Evolutionary conservation across 2,797 vertebrate genomes (phyloP).

Genomic region (Pristis pectinata): DNA sequence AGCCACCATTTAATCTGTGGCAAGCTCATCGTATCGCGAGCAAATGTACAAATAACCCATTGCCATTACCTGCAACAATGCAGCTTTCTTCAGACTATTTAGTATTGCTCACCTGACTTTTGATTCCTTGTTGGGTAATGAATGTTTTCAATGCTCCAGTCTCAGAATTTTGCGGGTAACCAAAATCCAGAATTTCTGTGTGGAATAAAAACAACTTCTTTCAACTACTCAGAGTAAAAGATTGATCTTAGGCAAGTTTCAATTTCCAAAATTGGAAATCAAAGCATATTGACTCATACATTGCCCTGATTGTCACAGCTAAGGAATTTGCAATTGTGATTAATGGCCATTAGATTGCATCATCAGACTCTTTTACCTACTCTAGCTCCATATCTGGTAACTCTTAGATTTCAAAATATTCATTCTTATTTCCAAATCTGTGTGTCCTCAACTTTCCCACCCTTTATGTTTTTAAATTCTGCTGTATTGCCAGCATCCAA

Average conservation of each 20-base stretch:
- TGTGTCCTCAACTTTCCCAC: too few species aligned
- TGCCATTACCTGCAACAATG: background rate
- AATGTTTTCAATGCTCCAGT: conserved; percentile 97
- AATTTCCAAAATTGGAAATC: background rate
- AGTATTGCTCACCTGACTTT: conserved; percentile 79
- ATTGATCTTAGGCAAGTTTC: background rate
- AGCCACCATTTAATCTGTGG: background rate
- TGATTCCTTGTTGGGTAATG: conserved; percentile 98
- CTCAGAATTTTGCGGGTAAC: conserved; percentile 98
- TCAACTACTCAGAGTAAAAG: background rate
- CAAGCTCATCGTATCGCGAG: background rate
- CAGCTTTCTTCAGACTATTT: background rate
- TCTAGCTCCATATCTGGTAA: background rate
- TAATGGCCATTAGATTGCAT: background rate
- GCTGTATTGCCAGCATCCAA: too few species aligned
- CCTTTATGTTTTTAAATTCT: too few species aligned
- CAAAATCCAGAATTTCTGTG: conserved; percentile 96
- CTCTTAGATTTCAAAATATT: background rate
- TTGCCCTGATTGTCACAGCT: background rate
- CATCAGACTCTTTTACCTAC: too few species aligned
- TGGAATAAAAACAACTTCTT: background rate
- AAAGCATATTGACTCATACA: background rate
- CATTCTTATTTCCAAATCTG: background rate
- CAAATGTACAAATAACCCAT: background rate
- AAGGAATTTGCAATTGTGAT: background rate